A percentile compares a stretch with the other conserved stretches of the same genome.
These are phyloP conservation scores for Echeneis naucrates DNA, from an alignment of 2,797 vertebrate genomes.

Conservation along the genomic window DNA sequence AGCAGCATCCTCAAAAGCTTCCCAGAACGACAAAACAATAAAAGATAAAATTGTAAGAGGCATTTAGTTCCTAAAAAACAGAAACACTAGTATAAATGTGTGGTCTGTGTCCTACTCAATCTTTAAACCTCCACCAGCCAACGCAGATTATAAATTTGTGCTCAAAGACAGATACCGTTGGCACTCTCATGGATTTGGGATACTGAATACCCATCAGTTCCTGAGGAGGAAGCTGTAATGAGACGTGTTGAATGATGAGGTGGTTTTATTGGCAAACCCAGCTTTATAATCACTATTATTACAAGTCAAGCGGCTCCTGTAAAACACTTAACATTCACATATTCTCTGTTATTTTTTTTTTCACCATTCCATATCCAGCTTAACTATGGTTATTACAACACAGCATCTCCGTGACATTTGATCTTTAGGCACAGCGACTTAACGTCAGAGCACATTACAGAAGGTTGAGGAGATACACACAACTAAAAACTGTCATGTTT, in stretches of 20 bases:
- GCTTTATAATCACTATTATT: slow-evolving; percentile 73
- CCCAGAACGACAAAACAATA: slow-evolving; percentile 19
- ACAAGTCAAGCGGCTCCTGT: slow-evolving; percentile 49
- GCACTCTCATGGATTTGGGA: slow-evolving; percentile 2
- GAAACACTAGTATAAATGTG: slow-evolving; percentile 30
- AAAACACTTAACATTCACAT: slow-evolving; percentile 44
- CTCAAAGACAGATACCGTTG: slow-evolving; percentile 18
- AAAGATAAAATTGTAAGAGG: slow-evolving; percentile 12
- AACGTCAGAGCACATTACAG: neutral
- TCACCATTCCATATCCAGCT: slow-evolving; percentile 34
- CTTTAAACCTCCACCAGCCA: slow-evolving; percentile 37
- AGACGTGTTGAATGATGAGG: slow-evolving; percentile 51
- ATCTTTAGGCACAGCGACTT: neutral
- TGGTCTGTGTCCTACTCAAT: slow-evolving; percentile 7
- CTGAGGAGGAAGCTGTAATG: slow-evolving; percentile 48
- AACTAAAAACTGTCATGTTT: neutral
- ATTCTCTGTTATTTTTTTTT: neutral
- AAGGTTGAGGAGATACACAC: neutral
- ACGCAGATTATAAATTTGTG: neutral
- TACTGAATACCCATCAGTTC: slow-evolving; percentile 35
- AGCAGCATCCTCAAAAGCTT: slow-evolving; percentile 3
- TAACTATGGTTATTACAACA: neutral
- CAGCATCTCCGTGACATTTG: neutral
- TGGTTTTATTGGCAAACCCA: slow-evolving; percentile 68
- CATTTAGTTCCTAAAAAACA: slow-evolving; percentile 20